Percentiles rank a stretch among this genome's conserved stretches.
Evolutionary conservation across 2,797 vertebrate species (phyloP).

Genomic region (Gephyroberyx darwinii): DNA sequence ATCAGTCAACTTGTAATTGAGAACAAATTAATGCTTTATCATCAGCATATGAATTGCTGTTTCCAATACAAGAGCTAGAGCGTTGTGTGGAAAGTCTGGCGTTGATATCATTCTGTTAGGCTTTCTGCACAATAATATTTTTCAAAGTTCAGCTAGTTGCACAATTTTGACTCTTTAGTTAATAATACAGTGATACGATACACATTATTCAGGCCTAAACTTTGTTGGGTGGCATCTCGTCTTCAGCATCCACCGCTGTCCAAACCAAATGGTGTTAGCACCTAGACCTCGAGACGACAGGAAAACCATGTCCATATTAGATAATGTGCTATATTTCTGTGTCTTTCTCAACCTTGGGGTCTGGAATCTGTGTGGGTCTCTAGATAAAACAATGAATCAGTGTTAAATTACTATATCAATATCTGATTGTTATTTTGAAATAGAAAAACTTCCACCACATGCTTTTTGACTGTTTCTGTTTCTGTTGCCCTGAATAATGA

Average conservation of each 20-base stretch:
- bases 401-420: no score
- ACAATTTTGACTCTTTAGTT: background rate
- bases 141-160: background rate
- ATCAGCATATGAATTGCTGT: background rate
- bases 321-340: no score
- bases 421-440: no score
- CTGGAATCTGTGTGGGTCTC: no score
- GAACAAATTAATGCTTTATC: background rate
- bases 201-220: background rate
- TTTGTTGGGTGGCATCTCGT: background rate
- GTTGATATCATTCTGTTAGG: background rate
- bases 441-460: no score
- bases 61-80: background rate
- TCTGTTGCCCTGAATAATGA: no score
- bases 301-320: no score
- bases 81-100: background rate
- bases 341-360: no score
- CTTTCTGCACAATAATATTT: background rate
- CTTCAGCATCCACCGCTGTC: background rate
- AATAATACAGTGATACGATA: no score
- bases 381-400: no score
- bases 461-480: no score
- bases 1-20: constrained; percentile 20
- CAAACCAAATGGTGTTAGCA: background rate
- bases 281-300: no score